Evolutionary conservation across 2,113 vertebrate genomes (phyloP), one percentile per base, ranked within the genome.

Genomic region (Vulpes vulpes): DNA sequence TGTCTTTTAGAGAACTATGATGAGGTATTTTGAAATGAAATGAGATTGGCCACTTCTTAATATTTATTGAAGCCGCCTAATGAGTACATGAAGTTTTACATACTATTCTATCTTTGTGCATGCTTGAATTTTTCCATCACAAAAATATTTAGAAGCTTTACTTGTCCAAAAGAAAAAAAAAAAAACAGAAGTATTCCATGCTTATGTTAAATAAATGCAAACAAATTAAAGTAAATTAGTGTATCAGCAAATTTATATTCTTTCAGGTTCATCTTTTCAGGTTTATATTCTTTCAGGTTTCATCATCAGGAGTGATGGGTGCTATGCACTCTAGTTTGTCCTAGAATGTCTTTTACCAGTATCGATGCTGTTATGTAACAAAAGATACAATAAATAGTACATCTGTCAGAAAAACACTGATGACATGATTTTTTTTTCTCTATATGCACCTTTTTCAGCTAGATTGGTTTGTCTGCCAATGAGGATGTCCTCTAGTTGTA

Each of bases 181-280:
- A 43, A 43, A 93, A 73, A 27, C 22, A 92, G 95, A 76, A 57
- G 2, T 76, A 43, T 82, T 69, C 20, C 32, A 35, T 32, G 27
- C 64, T 67, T 53, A 25, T n/a, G 20, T 74, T 80, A 89, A 85
- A 71, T 83, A 86, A 91, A 25, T 91, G n/a, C 14, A 84, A 88
- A 88, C 49, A 14, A 62, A 91, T 84, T 57, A 64, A 91, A 55
- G 5, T 19, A 4, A 90, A 73, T 73, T 82, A 22, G 6, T 86
- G 17, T 71, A 62, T 60, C 35, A 20, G 22, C 86, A 95, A 35
- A 95, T 78, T 49, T 71, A 92, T 25, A 84, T 79, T 87, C 53
- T 60, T 30, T 53, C 35, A 73, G 57, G 53, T 76, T 91, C 32
- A 88, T 85, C 30, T 62, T 43, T 43, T 43, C 86, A 95, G 32